Evolutionary conservation across 2,113 vertebrate genomes (phyloP), one percentile per base, ranked within the genome.

Genomic region (Microcebus lehilahytsara): DNA sequence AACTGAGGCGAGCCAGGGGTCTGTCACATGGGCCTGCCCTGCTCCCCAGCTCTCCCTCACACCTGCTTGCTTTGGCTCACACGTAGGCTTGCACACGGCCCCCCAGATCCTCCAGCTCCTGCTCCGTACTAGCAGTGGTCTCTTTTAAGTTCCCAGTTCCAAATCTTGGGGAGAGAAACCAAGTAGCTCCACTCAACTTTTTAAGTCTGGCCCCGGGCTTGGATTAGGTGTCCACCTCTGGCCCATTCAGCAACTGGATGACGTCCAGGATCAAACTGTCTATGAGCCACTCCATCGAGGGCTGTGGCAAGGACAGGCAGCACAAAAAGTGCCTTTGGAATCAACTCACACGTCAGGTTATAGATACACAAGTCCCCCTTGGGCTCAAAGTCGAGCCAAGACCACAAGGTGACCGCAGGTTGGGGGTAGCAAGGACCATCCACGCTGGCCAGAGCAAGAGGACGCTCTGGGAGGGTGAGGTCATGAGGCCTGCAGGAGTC

Each of bases 41-140:
- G 6, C 2, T 20, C 34, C 67, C 72, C 17, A 6, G 7, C 22
- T 12, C 13, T 17, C 5, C 4, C 40, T 27, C 3, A 60, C 23
- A 17, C 9, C 58, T 85, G 20, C 23, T 40, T 32, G 53, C 84
- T 46, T 60, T 32, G 5, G 25, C 27, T 53, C 0, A 23, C 25
- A 32, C 27, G 20, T 42, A 10, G 12, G 51, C 81, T 53, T 56
- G 9, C 22, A 32, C 0, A 0, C 16, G n/a, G 20, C 25, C n/a
- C 34, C 19, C 40, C 5, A 22, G 3, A 1, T 46, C 34, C 56
- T 83, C 34, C 37, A 58, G 9, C 56, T 58, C 56, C 56, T 58
- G 20, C 32, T 49, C 46, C 46, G 62, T 4, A 23, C 40, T 64
- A 23, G 69, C 12, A 46, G 17, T 42, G 40, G 46, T 51, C 64